Conservation (phyloP, 2,797 vertebrate genomes). For the Phrynocephalus guinanensis region DNA sequence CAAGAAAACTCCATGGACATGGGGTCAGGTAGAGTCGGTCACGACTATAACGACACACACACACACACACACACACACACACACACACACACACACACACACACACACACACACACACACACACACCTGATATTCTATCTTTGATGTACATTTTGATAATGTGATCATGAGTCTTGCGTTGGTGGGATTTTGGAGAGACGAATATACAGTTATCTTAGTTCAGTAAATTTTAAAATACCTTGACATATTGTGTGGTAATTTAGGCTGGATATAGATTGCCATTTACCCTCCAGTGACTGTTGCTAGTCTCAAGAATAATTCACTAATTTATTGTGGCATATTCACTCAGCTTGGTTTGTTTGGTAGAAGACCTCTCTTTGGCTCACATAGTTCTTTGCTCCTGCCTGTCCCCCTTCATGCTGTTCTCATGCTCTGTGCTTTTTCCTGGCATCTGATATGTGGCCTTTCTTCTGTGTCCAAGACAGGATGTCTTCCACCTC, state of each 20-base stretch:
- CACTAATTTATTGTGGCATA: background rate
- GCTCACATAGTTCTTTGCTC: background rate
- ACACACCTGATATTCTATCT: background rate
- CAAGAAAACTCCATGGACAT: no score
- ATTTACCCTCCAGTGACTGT: background rate
- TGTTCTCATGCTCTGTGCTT: background rate
- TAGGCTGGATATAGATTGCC: background rate
- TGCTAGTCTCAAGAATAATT: background rate
- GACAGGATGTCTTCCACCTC: background rate
- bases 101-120: no score
- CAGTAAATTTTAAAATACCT: background rate
- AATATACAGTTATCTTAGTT: background rate
- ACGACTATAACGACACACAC: no score
- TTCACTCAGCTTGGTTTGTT: background rate
- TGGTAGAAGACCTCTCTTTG: background rate
- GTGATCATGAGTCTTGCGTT: background rate
- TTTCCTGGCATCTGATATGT: constrained; percentile 6
- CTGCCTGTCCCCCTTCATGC: background rate
- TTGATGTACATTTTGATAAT: constrained; percentile 16
- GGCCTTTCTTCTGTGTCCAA: background rate
- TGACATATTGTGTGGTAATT: background rate
- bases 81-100: no score
- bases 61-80: no score
- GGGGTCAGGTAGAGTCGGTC: no score
- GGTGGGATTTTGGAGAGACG: background rate